Evolutionary conservation across 2,888 invertebrate species (phyloP), one percentile per base, ranked within the genome.

Genomic region (Cylindroiulus punctatus): DNA sequence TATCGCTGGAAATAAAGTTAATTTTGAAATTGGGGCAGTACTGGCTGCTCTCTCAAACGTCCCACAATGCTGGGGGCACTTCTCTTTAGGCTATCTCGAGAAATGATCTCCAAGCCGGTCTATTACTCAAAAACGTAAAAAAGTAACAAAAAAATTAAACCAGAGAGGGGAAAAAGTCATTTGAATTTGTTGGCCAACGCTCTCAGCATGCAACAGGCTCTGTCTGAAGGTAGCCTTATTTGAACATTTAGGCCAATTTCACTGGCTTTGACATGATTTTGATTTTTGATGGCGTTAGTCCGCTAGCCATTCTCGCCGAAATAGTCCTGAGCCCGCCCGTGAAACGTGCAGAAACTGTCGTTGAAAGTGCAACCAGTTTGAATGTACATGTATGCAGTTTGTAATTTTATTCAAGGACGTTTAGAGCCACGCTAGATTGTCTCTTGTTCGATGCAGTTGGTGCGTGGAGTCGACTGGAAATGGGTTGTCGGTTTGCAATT

Each of bases 161-260:
- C 40, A 40, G 40, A 8, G 57, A 57, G 57, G 57, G 57, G n/a
- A 57, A 57, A 57, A 57, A n/a, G 57, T 57, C 14, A 10, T 47
- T 47, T 47, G 5, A 47, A 47, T 47, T 47, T 14, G 57, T 57
- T 57, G 57, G 57, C 57, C 57, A 57, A 57, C n/a, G 57, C 57
- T 57, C 57, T 8, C 4, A 4, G 22, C n/a, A n/a, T n/a, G n/a
- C n/a, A n/a, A n/a, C 57, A 57, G 14, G n/a, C 57, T 57, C n/a
- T 57, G 8, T 4, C n/a, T 57, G 57, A 57, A 57, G 57, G 57
- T 57, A 57, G 57, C 22, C 57, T 22, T 57, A 57, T 22, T 57
- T n/a, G n/a, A 57, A 57, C 57, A 57, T 57, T 57, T 57, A 57
- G 57, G 57, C 57, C 57, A 57, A 57, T 57, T 57, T 57, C 57